Base-by-base conservation (phyloP, 2,888 invertebrate genomes). In the Caenorhabditis virilis region DNA sequence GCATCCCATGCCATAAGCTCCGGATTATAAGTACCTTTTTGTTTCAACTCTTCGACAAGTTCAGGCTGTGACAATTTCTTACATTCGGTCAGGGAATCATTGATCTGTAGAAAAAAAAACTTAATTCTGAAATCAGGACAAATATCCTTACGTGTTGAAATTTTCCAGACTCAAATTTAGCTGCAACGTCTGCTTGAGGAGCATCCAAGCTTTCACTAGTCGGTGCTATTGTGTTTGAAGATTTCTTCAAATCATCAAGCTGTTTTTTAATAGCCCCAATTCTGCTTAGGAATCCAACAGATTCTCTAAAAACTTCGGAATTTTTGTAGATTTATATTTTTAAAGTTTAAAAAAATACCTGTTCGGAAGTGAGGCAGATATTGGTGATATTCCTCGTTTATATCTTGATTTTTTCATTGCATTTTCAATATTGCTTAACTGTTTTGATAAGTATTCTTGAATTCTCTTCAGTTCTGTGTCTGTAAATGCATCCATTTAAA, bases 1-100 rank as follows among this genome's bases (percentile, higher is more conserved):
- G 77, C 80, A 61, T 83, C 83, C 83, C 83, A 83, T 5, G 83
- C 83, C 83, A 83, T 83, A 20, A 83, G 65, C 41, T 83, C 83
- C 6, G 81, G 81, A 54, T 81, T 81, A 48, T 81, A 81, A 1
- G 80, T 81, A 25, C 81, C 81, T 46, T 65, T 61, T 35, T 67
- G 69, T 41, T 73, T 73, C 7, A 73, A 27, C 47, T 70, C 73
- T 2, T 68, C 63, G 2, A 73, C 70, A 9, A 73, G 41, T 45
- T 73, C 66, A 2, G 65, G 65, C 20, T 73, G 73, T 1, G 70
- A 61, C 2, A 70, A 33, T 27, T 58, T 59, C 36, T 66, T 68
- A 43, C 73, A 73, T 35, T 70, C 63, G 0, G 49, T 41, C 20
- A 67, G 23, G 0, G 69, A 63, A 27, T 69, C 69, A 45, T 66